phyloP scores from a whole-genome alignment of 2,888 invertebrate species.

The Lasioglossum vierecki region DNA sequence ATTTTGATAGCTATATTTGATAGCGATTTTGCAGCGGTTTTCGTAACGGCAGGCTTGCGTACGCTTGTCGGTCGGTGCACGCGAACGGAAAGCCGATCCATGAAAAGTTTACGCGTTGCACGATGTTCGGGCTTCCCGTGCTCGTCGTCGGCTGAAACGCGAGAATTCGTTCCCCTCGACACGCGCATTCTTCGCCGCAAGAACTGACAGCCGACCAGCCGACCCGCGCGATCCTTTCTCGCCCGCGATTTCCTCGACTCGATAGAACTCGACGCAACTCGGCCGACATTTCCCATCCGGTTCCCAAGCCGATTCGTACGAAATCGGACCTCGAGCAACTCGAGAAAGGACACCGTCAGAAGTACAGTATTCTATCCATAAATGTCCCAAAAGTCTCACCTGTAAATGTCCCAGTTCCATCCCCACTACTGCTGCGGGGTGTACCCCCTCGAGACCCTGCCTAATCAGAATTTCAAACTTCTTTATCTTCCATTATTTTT shows the following conservation, averaged over 20 bases:
- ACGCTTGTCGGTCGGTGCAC: constrained; percentile 26
- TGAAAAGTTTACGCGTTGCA: constrained; percentile 45
- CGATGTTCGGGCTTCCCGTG: constrained; percentile 39
- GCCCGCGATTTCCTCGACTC: constrained; percentile 37
- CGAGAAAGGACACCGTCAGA: not conserved
- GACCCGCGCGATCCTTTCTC: constrained; percentile 29
- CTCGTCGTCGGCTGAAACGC: constrained; percentile 66
- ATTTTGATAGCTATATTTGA: constrained; percentile 34
- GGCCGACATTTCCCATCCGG: not conserved
- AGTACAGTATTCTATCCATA: no score
- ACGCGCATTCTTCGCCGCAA: constrained; percentile 62
- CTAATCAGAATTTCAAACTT: no score
- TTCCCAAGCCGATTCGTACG: not conserved
- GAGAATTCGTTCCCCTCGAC: constrained; percentile 68
- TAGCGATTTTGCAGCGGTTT: constrained; percentile 54
- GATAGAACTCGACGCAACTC: not conserved
- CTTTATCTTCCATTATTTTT: no score
- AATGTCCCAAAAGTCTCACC: no score
- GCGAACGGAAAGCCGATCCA: constrained; percentile 43
- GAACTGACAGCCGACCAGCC: constrained; percentile 62
- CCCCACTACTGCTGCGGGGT: no score
- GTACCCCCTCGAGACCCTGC: no score
- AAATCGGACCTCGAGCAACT: not conserved
- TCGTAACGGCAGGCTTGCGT: constrained; percentile 48
- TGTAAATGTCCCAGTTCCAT: no score